Conservation (phyloP, 2,888 invertebrate species). For the Calameuta idolon region DNA sequence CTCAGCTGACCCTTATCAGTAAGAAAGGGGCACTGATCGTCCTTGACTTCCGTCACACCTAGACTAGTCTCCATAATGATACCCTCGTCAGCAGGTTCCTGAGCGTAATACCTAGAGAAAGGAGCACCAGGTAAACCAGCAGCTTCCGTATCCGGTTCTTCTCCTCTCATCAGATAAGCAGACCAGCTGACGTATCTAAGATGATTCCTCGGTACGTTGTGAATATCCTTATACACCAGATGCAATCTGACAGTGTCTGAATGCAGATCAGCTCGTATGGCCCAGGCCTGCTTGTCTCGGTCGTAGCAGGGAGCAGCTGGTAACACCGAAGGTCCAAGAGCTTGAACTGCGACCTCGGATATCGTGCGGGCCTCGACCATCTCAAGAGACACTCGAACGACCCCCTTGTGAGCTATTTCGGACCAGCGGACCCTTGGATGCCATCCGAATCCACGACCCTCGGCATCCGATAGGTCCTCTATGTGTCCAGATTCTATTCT, state of each 20-base stretch:
- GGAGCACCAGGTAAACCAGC: conserved; percentile 79
- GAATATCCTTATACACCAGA: conserved; percentile 81
- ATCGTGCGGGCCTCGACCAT: conserved; percentile 80
- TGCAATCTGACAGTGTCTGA: conserved; percentile 81
- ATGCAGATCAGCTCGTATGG: conserved; percentile 81
- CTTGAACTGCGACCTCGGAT: conserved; percentile 71
- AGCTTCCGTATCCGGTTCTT: conserved; percentile 73
- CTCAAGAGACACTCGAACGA: conserved; percentile 78
- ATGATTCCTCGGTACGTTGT: conserved; percentile 84
- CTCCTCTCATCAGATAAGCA: conserved; percentile 75
- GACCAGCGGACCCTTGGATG: conserved; percentile 74
- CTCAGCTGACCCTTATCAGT: conserved; percentile 80
- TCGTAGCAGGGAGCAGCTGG: conserved; percentile 79
- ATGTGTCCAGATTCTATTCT: conserved; percentile 77
- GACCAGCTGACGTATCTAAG: conserved; percentile 80
- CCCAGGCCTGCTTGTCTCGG: conserved; percentile 84
- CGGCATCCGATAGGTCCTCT: conserved; percentile 78
- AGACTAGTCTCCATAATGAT: conserved; percentile 85
- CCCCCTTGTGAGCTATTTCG: conserved; percentile 72
- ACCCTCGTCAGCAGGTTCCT: conserved; percentile 83
- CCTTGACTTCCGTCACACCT: conserved; percentile 79
- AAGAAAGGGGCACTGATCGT: conserved; percentile 77
- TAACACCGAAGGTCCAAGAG: conserved; percentile 70
- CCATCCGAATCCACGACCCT: conserved; percentile 80
- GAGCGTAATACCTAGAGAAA: conserved; percentile 84